Base-by-base conservation (phyloP, 2,888 invertebrate species). In the Heliothis peltigera region DNA sequence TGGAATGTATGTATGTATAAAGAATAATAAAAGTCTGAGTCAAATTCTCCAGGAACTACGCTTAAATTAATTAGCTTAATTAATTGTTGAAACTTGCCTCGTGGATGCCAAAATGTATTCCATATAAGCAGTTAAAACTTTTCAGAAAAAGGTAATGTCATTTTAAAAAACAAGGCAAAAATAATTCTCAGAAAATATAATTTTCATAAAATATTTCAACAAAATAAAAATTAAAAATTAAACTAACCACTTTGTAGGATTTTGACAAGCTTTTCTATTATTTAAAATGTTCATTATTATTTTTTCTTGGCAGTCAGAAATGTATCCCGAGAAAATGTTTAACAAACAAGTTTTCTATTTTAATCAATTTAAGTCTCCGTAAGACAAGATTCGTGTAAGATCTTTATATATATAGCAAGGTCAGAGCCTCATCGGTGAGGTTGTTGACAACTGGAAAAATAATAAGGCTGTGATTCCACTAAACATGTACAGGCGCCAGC, bases 341-440 rank as follows among this genome's bases (percentile, higher is more conserved):
- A 28, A 39, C 32, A 47, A 42, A 15, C 8, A 48, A 18, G 46
- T 19, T 49, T 69, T 49, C 35, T 2, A 19, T 53, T 63, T 70
- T 56, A 58, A 71, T 71, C 58, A 51, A n/a, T 35, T 17, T 51
- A 28, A 63, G 54, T 59, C 49, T 25, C 42, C 1, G 8, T 22
- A 51, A 56, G 53, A n/a, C 12, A 32, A 22, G 22, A 22, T 28
- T 44, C 28, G 5, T 8, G 15, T 21, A 56, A 18, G 15, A 46
- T 56, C 15, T 28, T 28, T 19, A 25, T 49, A n/a, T 18, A 2
- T 52, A 32, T 17, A 21, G 4, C 22, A 73, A 66, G 22, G 51
- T 47, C 49, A 51, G 46, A 32, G 18, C 18, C 10, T 5, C 42
- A 42, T 49, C 53, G 32, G 15, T 35, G 46, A n/a, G 18, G 53